Evolutionary conservation across 2,888 invertebrate genomes (phyloP).

Genomic region (Torymus texanus): DNA sequence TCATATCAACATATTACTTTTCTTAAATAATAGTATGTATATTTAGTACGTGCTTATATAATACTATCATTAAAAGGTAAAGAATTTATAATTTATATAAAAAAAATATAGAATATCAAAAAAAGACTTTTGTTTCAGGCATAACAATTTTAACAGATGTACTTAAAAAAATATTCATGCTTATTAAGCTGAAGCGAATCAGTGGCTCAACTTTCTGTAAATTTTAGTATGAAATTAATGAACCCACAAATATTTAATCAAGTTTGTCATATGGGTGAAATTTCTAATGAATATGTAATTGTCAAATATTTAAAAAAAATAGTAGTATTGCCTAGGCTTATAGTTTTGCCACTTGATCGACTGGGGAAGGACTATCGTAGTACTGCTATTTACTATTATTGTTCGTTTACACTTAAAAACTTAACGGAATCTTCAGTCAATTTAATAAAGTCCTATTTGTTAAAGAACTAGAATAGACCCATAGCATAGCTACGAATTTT

Average conservation of each 20-base stretch:
- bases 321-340: neutral
- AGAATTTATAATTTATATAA: neutral
- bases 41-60: too few relatives aligned
- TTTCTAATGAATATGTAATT: conserved; percentile 18
- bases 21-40: too few relatives aligned
- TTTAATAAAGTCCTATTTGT: too few relatives aligned
- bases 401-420: neutral
- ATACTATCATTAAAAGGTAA: too few relatives aligned
- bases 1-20: too few relatives aligned
- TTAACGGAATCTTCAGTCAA: too few relatives aligned
- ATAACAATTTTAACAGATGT: neutral
- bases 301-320: neutral
- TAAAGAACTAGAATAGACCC: conserved; percentile 1
- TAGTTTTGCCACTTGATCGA: conserved; percentile 28
- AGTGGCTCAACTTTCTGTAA: conserved; percentile 16
- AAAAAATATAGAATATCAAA: conserved; percentile 8
- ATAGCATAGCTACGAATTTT: conserved; percentile 6
- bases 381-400: conserved; percentile 1
- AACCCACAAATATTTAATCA: too few relatives aligned
- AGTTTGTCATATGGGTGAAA: neutral
- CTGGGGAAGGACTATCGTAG: conserved; percentile 8
- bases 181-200: neutral
- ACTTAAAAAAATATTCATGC: conserved; percentile 27
- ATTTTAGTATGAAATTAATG: neutral
- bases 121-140: neutral